Evolutionary conservation across 2,888 invertebrate genomes (phyloP), one percentile per base, ranked within the genome.

Genomic region (Homarus gammarus): DNA sequence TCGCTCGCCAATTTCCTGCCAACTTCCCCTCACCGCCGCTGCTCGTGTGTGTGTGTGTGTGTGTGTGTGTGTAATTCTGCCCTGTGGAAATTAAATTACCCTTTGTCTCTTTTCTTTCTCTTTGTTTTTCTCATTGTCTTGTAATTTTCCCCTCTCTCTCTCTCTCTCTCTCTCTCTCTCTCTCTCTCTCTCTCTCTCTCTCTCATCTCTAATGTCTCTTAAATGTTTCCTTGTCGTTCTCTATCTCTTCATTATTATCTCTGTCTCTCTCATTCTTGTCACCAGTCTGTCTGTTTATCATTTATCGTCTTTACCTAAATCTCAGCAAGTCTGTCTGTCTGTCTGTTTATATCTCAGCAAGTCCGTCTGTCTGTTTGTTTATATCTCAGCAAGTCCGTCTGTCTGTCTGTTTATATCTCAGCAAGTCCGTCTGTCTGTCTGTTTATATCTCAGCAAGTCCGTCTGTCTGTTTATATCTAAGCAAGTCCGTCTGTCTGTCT

Each of bases 201-300:
- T 44, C 44, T 44, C n/a, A n/a, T n/a, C n/a, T n/a, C n/a, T n/a
- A n/a, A n/a, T n/a, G n/a, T n/a, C n/a, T n/a, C n/a, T n/a, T n/a
- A n/a, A n/a, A 27, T 56, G n/a, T 81, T 36, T 61, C 61, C 36
- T 22, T 61, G 15, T 81, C 61, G 33, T 18, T 56, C 18, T 56
- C 73, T 33, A 18, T 73, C 73, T 73, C 73, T 73, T n/a, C n/a
- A n/a, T n/a, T n/a, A n/a, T n/a, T n/a, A n/a, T n/a, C 73, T 73
- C 36, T 73, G 8, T 36, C 73, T 73, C 73, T 36, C 36, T 70
- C 70, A 27, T 15, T 70, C 70, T 70, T 31, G 22, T 31, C 27
- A 18, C 27, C 44, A 8, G 44, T 44, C 44, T 44, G 6, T 44
- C 6, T 44, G 10, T 44, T 3, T 31, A 27, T 27, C 27, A n/a